These are phyloP conservation scores for Xiphydria camelus DNA, from an alignment of 2,888 invertebrate genomes.

Conservation along the genomic window DNA sequence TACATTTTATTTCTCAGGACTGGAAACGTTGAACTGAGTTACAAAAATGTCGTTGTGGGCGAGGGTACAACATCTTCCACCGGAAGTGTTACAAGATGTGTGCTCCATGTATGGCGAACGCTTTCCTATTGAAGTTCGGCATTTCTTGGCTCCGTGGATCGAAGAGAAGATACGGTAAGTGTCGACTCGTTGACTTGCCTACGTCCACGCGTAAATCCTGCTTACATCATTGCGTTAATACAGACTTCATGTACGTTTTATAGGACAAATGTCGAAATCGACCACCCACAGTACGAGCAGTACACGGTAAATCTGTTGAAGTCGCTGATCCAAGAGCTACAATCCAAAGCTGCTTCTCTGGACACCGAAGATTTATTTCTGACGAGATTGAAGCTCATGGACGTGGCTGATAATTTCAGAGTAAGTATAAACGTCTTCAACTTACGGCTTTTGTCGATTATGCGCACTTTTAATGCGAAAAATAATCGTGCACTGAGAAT, in stretches of 20 bases:
- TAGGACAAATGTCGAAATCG: conserved; percentile 69
- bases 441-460: too few species aligned
- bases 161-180: conserved; percentile 89
- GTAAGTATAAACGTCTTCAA: too few species aligned
- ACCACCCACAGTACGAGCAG: conserved; percentile 70
- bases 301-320: conserved; percentile 66
- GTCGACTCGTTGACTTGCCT: too few species aligned
- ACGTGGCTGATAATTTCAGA: conserved; percentile 75
- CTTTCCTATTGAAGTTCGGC: conserved; percentile 93
- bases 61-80: conserved; percentile 79
- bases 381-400: conserved; percentile 77
- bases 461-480: too few species aligned
- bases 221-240: too few species aligned
- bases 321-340: conserved; percentile 74
- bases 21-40: conserved; percentile 12
- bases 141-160: conserved; percentile 88
- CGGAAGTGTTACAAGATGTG: conserved; percentile 79
- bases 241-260: too few species aligned
- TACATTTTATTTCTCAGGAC: conserved; percentile 13
- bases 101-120: conserved; percentile 83
- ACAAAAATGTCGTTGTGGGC: conserved; percentile 80
- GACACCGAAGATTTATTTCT: conserved; percentile 71
- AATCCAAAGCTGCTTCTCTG: conserved; percentile 67
- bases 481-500: too few species aligned
- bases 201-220: too few species aligned